Base-by-base conservation (phyloP, 1,140 invertebrate species). In the Sycophaga agraensis region DNA sequence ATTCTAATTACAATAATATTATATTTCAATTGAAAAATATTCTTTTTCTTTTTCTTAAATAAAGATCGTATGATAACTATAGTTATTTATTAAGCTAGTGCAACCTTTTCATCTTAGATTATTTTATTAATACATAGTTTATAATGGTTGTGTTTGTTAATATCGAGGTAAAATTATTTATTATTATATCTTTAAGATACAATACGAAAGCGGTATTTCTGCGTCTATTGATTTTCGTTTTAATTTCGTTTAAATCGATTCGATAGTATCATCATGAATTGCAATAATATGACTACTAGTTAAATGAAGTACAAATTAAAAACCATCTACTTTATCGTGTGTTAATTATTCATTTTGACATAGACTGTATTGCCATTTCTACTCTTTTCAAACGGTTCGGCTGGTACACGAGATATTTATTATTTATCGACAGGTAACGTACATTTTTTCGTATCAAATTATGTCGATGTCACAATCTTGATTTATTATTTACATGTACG, bases 1-100 rank as follows among this genome's bases (percentile, higher is more conserved):
- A 6, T 31, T 39, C 31, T 48, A 37, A 17, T 58, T 57, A 46
- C 19, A 57, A 46, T 57, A 46, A 24, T 48, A 35, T 50, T 50
- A 31, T 49, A 56, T 8, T 21, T 59, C 3, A 3, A 50, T 59
- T 43, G 24, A 59, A 59, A 59, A 59, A 59, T 59, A 51, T 43
- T 34, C n/a, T 19, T 17, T 43, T 43, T 43, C 5, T 19, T 22
- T 46, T 46, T 24, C 4, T 46, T 46, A 12, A 12, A 6, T 11
- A 31, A n/a, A n/a, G 28, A 31, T 6, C 11, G 14, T 46, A 4
- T 9, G 31, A 55, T 28, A 17, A 55, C 43, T 42, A 28, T 34
- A 17, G n/a, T 21, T 42, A 37, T 37, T 46, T 21, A 6, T 57
- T 19, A 37, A n/a, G 22, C 21, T 50, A 14, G 6, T 31, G 46